These are phyloP conservation scores for Cichladusa arquata DNA, from an alignment of 2,113 vertebrate genomes.

Conservation along the genomic window DNA sequence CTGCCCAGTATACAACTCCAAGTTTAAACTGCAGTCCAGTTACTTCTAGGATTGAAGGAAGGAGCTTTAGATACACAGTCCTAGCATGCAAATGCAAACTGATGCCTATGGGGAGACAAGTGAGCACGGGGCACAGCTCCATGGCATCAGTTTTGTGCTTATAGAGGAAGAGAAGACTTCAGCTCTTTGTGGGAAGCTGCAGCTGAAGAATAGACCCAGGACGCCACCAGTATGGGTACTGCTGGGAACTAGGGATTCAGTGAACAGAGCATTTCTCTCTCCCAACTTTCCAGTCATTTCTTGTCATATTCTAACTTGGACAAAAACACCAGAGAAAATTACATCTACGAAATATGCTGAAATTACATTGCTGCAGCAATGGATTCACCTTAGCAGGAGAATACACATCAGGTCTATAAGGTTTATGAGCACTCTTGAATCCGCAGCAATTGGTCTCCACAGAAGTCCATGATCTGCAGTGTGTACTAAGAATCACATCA, in stretches of 20 bases:
- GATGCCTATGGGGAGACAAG: neutral
- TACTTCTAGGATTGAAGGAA: neutral
- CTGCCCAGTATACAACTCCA: neutral
- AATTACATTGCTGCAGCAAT: neutral
- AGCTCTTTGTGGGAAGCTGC: neutral
- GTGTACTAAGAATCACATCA: neutral
- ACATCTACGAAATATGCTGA: neutral
- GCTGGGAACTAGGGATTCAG: neutral
- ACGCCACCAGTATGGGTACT: rapidly evolving
- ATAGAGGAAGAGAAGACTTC: neutral
- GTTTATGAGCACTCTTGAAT: neutral
- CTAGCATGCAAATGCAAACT: rapidly evolving
- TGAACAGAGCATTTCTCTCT: rapidly evolving
- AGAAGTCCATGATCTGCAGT: neutral
- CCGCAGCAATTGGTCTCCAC: neutral
- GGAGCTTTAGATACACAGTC: neutral
- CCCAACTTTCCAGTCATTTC: neutral
- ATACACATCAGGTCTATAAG: neutral
- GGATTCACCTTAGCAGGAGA: neutral
- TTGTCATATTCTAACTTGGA: neutral
- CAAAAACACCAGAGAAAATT: neutral
- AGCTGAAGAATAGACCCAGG: neutral
- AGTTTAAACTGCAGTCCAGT: neutral
- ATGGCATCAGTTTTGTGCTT: neutral
- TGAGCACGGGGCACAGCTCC: neutral